phyloP scores from a whole-genome alignment of 1,140 invertebrate species.

The Saccostrea glomerata region DNA sequence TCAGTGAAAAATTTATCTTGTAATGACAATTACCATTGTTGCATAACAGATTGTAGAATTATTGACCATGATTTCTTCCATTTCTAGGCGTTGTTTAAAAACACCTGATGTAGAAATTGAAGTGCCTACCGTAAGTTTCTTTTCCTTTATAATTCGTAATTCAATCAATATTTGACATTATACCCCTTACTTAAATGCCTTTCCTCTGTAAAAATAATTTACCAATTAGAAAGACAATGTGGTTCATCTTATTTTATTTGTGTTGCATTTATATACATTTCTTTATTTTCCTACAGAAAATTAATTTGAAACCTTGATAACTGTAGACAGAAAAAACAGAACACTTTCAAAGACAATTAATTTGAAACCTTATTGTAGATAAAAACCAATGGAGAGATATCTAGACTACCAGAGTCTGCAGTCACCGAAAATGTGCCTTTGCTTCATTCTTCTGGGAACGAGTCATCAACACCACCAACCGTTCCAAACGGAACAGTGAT shows the following conservation, averaged over 20 bases:
- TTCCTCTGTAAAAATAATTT: not conserved
- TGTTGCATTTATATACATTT: no score
- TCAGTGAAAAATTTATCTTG: no score
- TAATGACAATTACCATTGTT: no score
- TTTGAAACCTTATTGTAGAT: not conserved
- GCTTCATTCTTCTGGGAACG: not conserved
- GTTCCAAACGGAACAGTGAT: not conserved
- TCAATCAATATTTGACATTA: not conserved
- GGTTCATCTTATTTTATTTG: no score
- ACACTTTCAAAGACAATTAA: not conserved
- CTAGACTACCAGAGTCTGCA: not conserved
- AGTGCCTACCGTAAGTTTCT: not conserved
- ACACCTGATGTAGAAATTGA: slow-evolving; percentile 27
- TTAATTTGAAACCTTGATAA: no score
- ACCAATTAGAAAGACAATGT: not conserved
- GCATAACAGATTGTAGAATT: not conserved
- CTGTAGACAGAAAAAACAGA: not conserved
- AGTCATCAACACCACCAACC: not conserved
- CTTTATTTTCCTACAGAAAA: no score
- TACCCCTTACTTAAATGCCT: no score
- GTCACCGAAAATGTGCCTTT: slow-evolving; percentile 4
- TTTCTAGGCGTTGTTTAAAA: slow-evolving; percentile 18
- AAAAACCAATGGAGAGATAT: not conserved
- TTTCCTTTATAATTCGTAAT: not conserved
- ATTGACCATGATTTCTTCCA: not conserved